These are phyloP conservation scores for Andrena dorsata DNA, from an alignment of 2,888 invertebrate genomes.

Conservation along the genomic window DNA sequence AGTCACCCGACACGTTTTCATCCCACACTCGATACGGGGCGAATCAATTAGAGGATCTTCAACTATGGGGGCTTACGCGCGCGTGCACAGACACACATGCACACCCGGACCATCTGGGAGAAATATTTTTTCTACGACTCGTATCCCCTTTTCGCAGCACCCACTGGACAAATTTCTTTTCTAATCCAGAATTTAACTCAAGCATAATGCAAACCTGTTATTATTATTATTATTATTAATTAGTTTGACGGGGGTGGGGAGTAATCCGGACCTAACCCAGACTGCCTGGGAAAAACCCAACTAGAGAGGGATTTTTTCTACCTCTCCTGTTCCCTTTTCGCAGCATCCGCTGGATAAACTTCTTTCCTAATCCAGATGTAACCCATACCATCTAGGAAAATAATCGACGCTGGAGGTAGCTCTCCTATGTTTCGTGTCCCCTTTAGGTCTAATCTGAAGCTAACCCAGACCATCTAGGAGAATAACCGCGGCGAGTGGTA, in stretches of 20 bases:
- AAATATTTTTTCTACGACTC: conserved; percentile 18
- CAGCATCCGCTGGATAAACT: background rate
- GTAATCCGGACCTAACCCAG: too few relatives aligned
- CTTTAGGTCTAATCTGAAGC: too few relatives aligned
- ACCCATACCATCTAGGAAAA: background rate
- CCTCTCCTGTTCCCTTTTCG: too few relatives aligned
- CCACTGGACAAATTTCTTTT: background rate
- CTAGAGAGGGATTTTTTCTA: too few relatives aligned
- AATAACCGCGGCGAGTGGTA: too few relatives aligned
- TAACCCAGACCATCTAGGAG: too few relatives aligned
- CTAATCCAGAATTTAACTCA: too few relatives aligned
- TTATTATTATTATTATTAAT: too few relatives aligned
- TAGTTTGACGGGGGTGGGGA: too few relatives aligned
- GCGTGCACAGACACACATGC: background rate
- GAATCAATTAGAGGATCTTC: conserved; percentile 69
- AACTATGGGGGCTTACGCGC: conserved; percentile 53
- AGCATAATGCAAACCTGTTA: too few relatives aligned
- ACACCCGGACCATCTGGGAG: conserved; percentile 40
- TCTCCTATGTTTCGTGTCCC: background rate
- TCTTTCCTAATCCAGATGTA: too few relatives aligned
- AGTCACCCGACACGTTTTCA: conserved; percentile 62
- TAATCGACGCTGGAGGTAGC: background rate
- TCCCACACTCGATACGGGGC: conserved; percentile 56
- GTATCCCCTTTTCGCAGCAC: background rate
- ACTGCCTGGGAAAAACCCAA: too few relatives aligned